Conservation (phyloP, 2,797 vertebrate genomes). For the Labroides dimidiatus region DNA sequence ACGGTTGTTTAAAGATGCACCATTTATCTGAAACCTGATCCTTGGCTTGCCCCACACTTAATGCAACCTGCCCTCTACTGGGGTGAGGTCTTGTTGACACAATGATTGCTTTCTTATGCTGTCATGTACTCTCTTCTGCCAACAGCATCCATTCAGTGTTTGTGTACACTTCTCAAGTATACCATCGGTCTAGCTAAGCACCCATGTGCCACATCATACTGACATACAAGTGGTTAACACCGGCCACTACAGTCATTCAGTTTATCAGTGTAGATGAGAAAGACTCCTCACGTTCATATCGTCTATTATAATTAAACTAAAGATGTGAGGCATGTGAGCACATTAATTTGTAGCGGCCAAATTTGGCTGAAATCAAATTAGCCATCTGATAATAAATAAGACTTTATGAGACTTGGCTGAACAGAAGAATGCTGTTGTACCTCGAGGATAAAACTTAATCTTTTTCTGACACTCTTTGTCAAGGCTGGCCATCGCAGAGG, state of each 20-base stretch:
- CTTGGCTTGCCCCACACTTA: slow-evolving; percentile 47
- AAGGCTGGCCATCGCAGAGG: slow-evolving; percentile 28
- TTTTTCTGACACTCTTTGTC: slow-evolving; percentile 16
- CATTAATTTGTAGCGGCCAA: slow-evolving; percentile 36
- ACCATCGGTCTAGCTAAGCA: slow-evolving; percentile 22
- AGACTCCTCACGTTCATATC: slow-evolving; percentile 38
- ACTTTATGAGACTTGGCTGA: slow-evolving; percentile 41
- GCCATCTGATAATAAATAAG: slow-evolving; percentile 45
- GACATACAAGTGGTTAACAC: slow-evolving; percentile 46
- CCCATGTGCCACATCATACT: slow-evolving; percentile 28
- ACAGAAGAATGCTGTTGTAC: slow-evolving; percentile 33
- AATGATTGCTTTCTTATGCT: slow-evolving; percentile 71
- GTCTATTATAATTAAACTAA: slow-evolving; percentile 34
- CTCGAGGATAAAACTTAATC: slow-evolving; percentile 32
- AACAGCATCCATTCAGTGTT: slow-evolving; percentile 35
- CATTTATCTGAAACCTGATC: slow-evolving; percentile 55
- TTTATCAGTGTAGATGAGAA: slow-evolving; percentile 22
- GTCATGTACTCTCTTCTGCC: slow-evolving; percentile 38
- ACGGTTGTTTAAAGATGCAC: slow-evolving; percentile 74
- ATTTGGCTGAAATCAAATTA: slow-evolving; percentile 45
- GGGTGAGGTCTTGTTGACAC: slow-evolving; percentile 62
- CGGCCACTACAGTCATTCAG: slow-evolving; percentile 36
- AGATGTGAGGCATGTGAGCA: slow-evolving; percentile 57
- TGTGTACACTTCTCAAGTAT: slow-evolving; percentile 29
- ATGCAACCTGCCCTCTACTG: slow-evolving; percentile 56